These are phyloP conservation scores for Megalurothrips usitatus DNA, from an alignment of 2,888 invertebrate genomes.

Conservation along the genomic window DNA sequence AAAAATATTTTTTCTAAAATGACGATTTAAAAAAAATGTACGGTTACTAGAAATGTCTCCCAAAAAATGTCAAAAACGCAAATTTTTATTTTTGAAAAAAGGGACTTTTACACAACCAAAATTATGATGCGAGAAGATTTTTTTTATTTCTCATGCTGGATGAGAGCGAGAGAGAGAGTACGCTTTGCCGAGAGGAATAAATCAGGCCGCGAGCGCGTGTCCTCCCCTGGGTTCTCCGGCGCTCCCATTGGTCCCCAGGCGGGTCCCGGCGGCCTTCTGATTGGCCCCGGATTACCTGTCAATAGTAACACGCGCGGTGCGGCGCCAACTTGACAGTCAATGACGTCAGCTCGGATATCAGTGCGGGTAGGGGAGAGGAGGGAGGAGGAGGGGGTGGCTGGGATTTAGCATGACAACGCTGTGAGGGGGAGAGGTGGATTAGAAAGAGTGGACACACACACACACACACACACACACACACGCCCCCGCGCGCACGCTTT, in stretches of 20 bases:
- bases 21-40: too few species aligned
- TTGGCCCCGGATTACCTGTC: conserved; percentile 4
- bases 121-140: too few species aligned
- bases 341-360: background rate
- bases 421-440: background rate
- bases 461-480: background rate
- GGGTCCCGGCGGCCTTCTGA: background rate
- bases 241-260: background rate
- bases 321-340: background rate
- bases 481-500: background rate
- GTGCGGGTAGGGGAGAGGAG: background rate
- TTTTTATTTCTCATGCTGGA: too few species aligned
- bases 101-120: too few species aligned
- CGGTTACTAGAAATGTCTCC: too few species aligned
- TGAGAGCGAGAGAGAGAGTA: too few species aligned
- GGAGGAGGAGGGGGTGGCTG: background rate
- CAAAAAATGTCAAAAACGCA: too few species aligned
- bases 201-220: too few species aligned
- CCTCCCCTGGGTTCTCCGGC: too few species aligned
- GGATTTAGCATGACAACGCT: background rate
- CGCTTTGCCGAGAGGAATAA: too few species aligned
- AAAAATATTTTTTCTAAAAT: too few species aligned
- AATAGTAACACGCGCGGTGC: background rate
- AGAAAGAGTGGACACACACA: background rate
- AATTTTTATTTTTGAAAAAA: too few species aligned